Base-by-base conservation (phyloP, 2,888 invertebrate genomes). In the Erynnis tages region DNA sequence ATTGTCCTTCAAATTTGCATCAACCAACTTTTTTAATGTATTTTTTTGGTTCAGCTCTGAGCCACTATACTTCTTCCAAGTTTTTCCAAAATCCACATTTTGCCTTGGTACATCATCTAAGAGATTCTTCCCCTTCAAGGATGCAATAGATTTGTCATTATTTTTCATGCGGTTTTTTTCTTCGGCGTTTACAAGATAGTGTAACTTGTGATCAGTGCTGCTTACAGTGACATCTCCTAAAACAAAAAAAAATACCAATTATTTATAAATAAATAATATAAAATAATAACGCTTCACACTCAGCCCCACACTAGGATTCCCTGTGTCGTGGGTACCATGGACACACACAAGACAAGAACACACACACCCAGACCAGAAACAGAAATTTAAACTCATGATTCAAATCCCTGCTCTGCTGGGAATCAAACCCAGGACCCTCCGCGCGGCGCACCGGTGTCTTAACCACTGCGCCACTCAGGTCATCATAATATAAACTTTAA, bases 141-240 rank as follows among this genome's bases (percentile, higher is more conserved):
- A 77, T 68, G 82, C 85, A 76, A 87, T 82, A 64, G 82, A 79
- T 75, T 85, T 87, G 62, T 81, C 81, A 78, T 84, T 80, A 69
- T 84, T 84, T 68, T 85, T 87, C 54, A 87, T 76, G 57, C 71
- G 64, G 59, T 79, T 71, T 64, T 78, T 86, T 55, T 83, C 81
- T 53, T 78, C 79, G 4, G 63, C 62, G 46, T 85, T 77, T 17
- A 73, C 65, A 54, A 81, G 67, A 53, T 85, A 85, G 53, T 72
- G 76, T 23, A 76, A 67, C 61, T 66, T 74, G 54, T 69, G 73
- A 29, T 78, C 76, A 32, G 63, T 67, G 53, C 63, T 75, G 61
- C 57, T 69, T 49, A 73, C 55, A 43, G 62, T 49, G 59, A 60
- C 67, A 27, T 76, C 71, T 63, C 79, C 86, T 88, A 76, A 67